Evolutionary conservation across 92 coral and sea anemone genomes (phyloP), one percentile per base, ranked within the genome.

Genomic region (Epizoanthus ramosus): DNA sequence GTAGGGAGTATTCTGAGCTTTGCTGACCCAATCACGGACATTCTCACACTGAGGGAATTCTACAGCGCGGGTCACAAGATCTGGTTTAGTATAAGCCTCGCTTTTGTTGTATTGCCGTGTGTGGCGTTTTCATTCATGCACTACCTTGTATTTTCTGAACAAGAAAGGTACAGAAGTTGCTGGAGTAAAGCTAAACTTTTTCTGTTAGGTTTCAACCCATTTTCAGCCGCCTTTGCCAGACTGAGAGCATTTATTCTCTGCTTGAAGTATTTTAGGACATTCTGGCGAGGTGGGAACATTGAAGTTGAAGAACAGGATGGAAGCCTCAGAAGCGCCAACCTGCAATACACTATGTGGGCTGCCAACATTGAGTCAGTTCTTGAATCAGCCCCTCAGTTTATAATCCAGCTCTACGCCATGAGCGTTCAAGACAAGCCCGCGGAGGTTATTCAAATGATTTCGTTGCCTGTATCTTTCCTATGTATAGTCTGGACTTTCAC

Each of bases 341-440:
- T 64, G 10, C 14, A 64, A 15, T 67, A 50, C 28, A 60, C 23
- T 0, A 41, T 54, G 7, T 67, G 24, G 24, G 53, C 23, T 3
- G 60, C 73, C 8, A 35, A 64, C 16, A 33, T 45, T 18, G 91
- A 88, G 58, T 80, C 81, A 43, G 80, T 85, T 10, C 63, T 69
- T 14, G 88, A 88, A 41, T 60, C 86, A 15, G 79, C 87, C 3
- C 91, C 91, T 7, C 88, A 88, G 85, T 88, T 88, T 24, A 88
- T 88, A 22, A 79, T 88, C 43, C 91, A 88, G 37, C 67, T 88
- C 39, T 87, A 83, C 67, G 91, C 77, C 12, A 81, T 83, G 6
- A 74, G 50, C 63, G 83, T 87, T 13, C 88, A 83, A 21, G 61
- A 66, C 17, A 68, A 68, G 22, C 85, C 24, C 22, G 85, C 83